Base-by-base conservation (phyloP, 1,140 invertebrate genomes). In the Chlorops oryzae region DNA sequence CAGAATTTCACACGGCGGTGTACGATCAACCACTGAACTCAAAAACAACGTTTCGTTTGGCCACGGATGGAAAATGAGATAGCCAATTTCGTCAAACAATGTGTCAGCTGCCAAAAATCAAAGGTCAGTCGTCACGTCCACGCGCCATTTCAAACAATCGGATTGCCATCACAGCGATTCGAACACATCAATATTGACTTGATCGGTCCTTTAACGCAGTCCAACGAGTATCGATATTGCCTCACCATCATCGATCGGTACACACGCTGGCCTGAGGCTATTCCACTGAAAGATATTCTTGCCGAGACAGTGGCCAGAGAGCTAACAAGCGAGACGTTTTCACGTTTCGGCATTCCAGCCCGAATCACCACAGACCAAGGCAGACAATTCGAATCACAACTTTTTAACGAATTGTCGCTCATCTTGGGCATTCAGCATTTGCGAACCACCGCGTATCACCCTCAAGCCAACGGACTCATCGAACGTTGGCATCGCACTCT, bases 341-440 rank as follows among this genome's bases (percentile, higher is more conserved):
- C 7, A 5, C 55, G 65, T 6, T 77, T 65, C 52, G 74, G 75
- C 1, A 18, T 50, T 10, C 70, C 73, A 4, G 3, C 20, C 0
- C 38, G 21, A 9, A 63, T 77, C 12, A 75, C 68, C 0, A 74
- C 70, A 0, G 74, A 78, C 50, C 65, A 65, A 40, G 75, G 74
- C 4, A 15, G 50, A 0, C 71, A 74, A 51, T 77, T 77, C 42
- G 59, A 72, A 45, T 59, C 57, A 28, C 21, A 44, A 12, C 47
- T 73, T 3, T 68, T 66, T 34, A 44, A 48, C 22, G 12, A 25
- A 5, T 43, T 62, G 10, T 44, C 25, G 15, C 10, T 56, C 17
- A 21, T 43, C 3, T 20, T 56, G 9, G 67, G 57, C 3, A 48
- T 37, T 10, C 24, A 42, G 13, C 49, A 37, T n/a, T 20, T 55